These are phyloP conservation scores for Drosophila orena DNA, from an alignment of 1,140 invertebrate species.

Conservation along the genomic window DNA sequence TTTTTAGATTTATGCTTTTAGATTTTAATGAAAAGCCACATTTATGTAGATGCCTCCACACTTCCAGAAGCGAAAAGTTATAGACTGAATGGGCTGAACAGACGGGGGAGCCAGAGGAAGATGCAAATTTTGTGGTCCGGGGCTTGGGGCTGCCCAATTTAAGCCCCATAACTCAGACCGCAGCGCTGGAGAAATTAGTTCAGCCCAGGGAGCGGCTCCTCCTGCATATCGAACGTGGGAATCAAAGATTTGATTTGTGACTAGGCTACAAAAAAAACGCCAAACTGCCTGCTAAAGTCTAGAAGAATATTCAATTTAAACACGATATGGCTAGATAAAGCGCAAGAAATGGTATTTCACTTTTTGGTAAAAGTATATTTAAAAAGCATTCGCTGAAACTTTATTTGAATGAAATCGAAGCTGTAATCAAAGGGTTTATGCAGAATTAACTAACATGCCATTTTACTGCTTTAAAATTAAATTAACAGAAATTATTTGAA, in stretches of 20 bases:
- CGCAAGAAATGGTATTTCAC: not conserved
- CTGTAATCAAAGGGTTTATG: no score
- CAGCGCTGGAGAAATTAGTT: slow-evolving; percentile 52
- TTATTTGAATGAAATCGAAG: no score
- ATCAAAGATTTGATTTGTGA: slow-evolving; percentile 45
- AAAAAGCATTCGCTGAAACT: no score
- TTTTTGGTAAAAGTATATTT: no score
- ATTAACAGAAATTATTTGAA: no score
- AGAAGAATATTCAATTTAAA: slow-evolving; percentile 12
- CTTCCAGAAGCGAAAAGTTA: slow-evolving; percentile 20
- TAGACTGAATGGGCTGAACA: not conserved
- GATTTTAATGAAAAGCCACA: slow-evolving; percentile 80
- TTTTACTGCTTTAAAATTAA: no score
- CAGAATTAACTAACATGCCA: no score
- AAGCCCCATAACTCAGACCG: slow-evolving; percentile 60
- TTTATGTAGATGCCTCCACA: slow-evolving; percentile 40
- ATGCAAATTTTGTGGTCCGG: slow-evolving; percentile 57
- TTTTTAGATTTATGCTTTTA: slow-evolving; percentile 79
- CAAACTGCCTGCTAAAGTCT: not conserved
- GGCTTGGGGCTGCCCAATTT: slow-evolving; percentile 41
- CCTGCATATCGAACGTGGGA: slow-evolving; percentile 31
- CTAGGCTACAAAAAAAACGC: slow-evolving; percentile 7
- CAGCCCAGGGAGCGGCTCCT: slow-evolving; percentile 17
- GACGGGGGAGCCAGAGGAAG: not conserved
- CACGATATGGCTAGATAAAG: not conserved